A percentile compares a stretch with the other conserved stretches of the same genome.
Conservation (phyloP, 1,140 invertebrate genomes). For the Pseudoatta argentina region DNA sequence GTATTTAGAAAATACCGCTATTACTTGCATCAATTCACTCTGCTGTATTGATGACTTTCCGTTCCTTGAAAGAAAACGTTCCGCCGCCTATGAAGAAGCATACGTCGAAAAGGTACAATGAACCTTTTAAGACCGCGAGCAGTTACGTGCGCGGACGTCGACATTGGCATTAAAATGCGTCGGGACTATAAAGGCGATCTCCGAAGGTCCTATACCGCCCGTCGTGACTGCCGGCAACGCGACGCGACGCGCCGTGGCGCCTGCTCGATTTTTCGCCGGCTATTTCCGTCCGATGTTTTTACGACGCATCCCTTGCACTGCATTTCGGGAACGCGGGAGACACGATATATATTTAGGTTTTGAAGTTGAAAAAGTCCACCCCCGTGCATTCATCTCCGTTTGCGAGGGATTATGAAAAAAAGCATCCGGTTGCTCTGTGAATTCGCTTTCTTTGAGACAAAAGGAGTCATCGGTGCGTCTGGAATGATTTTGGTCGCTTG, state of each 20-base stretch:
- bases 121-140: slow-evolving; percentile 30
- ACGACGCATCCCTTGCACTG: slow-evolving; percentile 46
- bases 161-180: slow-evolving; percentile 45
- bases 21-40: neutral
- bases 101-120: slow-evolving; percentile 34
- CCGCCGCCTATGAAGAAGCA: neutral
- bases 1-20: neutral
- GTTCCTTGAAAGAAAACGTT: neutral
- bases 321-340: neutral
- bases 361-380: slow-evolving; percentile 60
- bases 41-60: neutral
- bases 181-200: slow-evolving; percentile 34
- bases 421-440: neutral
- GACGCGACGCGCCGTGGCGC: slow-evolving; percentile 13
- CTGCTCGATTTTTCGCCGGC: slow-evolving; percentile 33
- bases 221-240: slow-evolving; percentile 18
- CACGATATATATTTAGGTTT: slow-evolving; percentile 62
- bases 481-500: neutral
- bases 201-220: slow-evolving; percentile 37
- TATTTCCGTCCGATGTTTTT: slow-evolving; percentile 69
- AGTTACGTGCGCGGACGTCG: slow-evolving; percentile 32
- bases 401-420: slow-evolving; percentile 51
- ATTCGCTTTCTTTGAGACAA: slow-evolving; percentile 15
- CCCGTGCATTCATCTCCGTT: slow-evolving; percentile 50
- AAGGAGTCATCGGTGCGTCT: slow-evolving; percentile 17